A percentile compares a stretch with the other conserved stretches of the same genome.
These are phyloP conservation scores for Pelvicachromis taeniatus DNA, from an alignment of 2,113 vertebrate species.

Conservation along the genomic window DNA sequence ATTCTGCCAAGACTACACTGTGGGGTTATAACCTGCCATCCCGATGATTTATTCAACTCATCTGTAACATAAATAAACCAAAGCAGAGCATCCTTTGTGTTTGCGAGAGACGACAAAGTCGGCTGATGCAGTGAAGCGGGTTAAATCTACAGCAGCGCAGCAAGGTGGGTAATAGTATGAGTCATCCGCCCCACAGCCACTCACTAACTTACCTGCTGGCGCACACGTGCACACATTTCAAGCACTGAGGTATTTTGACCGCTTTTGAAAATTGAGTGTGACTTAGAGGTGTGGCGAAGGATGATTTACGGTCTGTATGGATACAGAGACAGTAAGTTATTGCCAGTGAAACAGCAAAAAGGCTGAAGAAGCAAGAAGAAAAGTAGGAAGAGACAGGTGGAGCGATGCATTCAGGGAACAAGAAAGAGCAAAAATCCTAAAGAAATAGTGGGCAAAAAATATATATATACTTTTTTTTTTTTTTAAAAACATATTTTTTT, in stretches of 20 bases:
- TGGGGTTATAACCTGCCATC: conserved; percentile 7
- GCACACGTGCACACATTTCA: neutral
- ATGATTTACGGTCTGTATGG: conserved; percentile 2
- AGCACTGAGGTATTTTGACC: neutral
- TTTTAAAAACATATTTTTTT: too few species aligned
- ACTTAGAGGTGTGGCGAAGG: neutral
- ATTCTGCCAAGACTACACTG: neutral
- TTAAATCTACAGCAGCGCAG: conserved; percentile 23
- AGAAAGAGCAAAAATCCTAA: neutral
- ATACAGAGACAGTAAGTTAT: conserved; percentile 13
- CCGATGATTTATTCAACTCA: conserved; percentile 44
- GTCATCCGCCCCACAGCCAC: conserved; percentile 1
- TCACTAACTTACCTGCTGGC: neutral
- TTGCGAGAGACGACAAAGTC: neutral
- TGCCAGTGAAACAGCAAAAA: neutral
- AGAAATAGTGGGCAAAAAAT: neutral
- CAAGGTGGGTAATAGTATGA: conserved; percentile 27
- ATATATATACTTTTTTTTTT: too few species aligned
- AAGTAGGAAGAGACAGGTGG: neutral
- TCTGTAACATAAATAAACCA: conserved; percentile 41
- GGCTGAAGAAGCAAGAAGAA: neutral
- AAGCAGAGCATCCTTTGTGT: neutral
- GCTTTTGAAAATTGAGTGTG: neutral
- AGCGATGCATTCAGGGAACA: neutral
- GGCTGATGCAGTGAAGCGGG: conserved; percentile 13